Percentiles rank a stretch among this genome's conserved stretches.
Conservation (phyloP, 2,888 invertebrate species). For the Hedychridium roseum region DNA sequence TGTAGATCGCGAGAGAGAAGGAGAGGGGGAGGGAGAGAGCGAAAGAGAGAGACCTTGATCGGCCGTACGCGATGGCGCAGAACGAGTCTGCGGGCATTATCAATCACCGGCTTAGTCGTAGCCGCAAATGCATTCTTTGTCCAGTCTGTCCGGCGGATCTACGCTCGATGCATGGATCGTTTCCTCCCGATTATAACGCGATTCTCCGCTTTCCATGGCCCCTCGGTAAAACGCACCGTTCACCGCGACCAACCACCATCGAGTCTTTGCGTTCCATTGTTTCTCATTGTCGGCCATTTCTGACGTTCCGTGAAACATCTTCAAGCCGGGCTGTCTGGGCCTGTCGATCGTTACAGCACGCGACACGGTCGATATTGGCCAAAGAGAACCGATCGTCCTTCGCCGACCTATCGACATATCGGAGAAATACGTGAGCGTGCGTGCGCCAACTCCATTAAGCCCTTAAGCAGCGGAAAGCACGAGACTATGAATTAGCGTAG, state of each 20-base stretch:
- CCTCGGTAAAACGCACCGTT: conserved; percentile 21
- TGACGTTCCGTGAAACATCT: not conserved
- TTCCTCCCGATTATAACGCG: too few relatives aligned
- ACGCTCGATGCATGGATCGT: too few relatives aligned
- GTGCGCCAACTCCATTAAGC: conserved; percentile 35
- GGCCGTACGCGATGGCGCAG: conserved; percentile 46
- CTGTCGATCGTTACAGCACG: too few relatives aligned
- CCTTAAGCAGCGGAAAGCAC: conserved; percentile 38
- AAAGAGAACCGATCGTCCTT: too few relatives aligned
- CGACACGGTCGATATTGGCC: too few relatives aligned
- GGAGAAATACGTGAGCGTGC: conserved; percentile 21
- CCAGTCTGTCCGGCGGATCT: too few relatives aligned
- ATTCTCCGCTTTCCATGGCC: conserved; percentile 28
- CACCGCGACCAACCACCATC: not conserved
- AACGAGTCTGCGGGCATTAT: conserved; percentile 55
- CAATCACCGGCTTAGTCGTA: conserved; percentile 55
- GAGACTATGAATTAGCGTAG: conserved; percentile 42
- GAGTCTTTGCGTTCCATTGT: not conserved
- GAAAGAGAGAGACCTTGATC: conserved; percentile 47
- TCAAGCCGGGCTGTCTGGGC: too few relatives aligned
- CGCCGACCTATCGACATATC: too few relatives aligned
- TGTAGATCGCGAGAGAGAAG: too few relatives aligned
- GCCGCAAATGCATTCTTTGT: conserved; percentile 50
- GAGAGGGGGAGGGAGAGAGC: conserved; percentile 21
- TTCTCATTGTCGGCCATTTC: not conserved